Conservation (phyloP, 2,888 invertebrate genomes). For the Cordilura impudica region DNA sequence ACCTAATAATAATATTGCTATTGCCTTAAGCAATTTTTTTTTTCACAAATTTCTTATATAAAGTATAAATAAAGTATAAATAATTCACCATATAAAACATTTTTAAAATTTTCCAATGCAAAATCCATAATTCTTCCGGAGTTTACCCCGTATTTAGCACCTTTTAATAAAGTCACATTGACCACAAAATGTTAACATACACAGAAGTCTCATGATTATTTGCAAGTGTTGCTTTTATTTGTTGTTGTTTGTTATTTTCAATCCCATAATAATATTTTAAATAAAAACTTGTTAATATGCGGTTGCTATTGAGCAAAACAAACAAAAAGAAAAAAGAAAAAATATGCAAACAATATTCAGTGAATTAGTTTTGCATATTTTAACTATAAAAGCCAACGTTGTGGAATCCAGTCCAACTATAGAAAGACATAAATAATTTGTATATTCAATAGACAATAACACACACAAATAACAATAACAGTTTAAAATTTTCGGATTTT, state of each 20-base stretch:
- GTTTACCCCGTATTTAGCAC: neutral
- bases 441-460: neutral
- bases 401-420: neutral
- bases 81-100: neutral
- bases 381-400: constrained; percentile 33
- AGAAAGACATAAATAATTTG: neutral
- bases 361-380: constrained; percentile 57
- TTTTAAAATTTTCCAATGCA: neutral
- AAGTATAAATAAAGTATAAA: too few species aligned
- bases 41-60: too few species aligned
- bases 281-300: neutral
- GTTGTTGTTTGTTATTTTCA: too few species aligned
- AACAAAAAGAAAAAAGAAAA: neutral
- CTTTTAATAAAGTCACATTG: neutral
- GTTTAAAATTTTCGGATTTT: neutral
- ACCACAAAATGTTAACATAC: neutral
- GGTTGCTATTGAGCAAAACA: neutral
- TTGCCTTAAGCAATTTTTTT: too few species aligned
- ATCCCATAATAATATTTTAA: neutral
- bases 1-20: too few species aligned
- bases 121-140: neutral
- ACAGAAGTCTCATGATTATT: too few species aligned
- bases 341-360: constrained; percentile 25
- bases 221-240: neutral
- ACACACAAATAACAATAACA: neutral